Evolutionary conservation across 2,797 vertebrate genomes (phyloP).

Genomic region (Thunnus albacares): DNA sequence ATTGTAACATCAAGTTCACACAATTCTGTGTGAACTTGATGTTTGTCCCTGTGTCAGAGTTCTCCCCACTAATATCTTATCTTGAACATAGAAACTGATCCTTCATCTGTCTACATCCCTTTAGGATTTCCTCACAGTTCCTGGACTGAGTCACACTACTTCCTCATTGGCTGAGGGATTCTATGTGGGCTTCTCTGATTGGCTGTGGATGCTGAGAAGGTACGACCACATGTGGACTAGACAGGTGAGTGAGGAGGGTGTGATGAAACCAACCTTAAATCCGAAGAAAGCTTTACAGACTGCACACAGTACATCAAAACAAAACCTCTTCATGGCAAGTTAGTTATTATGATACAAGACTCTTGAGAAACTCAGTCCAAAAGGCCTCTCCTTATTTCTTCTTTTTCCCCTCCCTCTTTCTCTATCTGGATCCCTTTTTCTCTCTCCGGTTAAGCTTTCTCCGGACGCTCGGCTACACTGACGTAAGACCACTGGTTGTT

Average conservation of each 20-base stretch:
- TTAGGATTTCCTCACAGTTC: constrained; percentile 23
- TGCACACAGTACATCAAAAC: not conserved
- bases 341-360: not conserved
- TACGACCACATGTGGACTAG: not conserved
- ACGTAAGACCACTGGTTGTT: constrained; percentile 64
- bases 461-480: constrained; percentile 44
- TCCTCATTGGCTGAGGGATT: constrained; percentile 16
- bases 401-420: not conserved
- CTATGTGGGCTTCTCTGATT: constrained; percentile 37
- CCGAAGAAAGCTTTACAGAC: not conserved
- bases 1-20: not conserved
- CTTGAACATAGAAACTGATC: constrained; percentile 10
- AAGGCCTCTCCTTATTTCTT: constrained; percentile 42
- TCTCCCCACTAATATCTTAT: constrained; percentile 6
- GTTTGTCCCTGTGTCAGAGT: not conserved
- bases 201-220: constrained; percentile 8
- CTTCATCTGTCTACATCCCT: not conserved
- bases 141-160: constrained; percentile 10
- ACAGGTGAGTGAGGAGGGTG: constrained; percentile 36
- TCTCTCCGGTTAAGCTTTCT: constrained; percentile 44
- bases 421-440: constrained; percentile 27
- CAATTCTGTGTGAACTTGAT: not conserved
- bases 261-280: not conserved
- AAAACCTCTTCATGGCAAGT: constrained; percentile 19
- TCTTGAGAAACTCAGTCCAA: constrained; percentile 30